Base-by-base conservation (phyloP, 1,140 invertebrate genomes). In the Musca vetustissima region DNA sequence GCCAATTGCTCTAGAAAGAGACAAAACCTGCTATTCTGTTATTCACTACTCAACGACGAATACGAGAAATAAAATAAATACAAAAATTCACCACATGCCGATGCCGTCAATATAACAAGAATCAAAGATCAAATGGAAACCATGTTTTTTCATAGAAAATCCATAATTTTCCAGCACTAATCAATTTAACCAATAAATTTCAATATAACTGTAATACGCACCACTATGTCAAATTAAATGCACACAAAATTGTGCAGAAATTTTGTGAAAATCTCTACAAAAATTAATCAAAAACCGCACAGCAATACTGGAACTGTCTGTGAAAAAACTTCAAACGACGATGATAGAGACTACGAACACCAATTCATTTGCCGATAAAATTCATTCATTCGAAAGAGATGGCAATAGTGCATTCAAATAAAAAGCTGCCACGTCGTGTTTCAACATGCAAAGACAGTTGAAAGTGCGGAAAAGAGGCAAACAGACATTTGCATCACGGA, bases 271-370 rank as follows among this genome's bases (percentile, higher is more conserved):
- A 78, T 73, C 78, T 70, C 73, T 75, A 78, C 76, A 76, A 79
- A 80, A 80, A 78, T 78, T 80, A 73, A 61, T 59, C 47, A 69
- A 80, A 80, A 80, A 80, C 77, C 78, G 80, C 76, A 80, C 78
- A 80, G 78, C 76, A 77, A 78, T 55, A 36, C 57, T 69, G n/a
- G 64, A 57, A 66, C 61, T 64, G 50, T 53, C 50, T 66, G 19
- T 24, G 22, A 15, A 55, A 69, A 52, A 57, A 66, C 53, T 17
- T 66, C 17, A 64, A 69, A 64, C 57, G 32, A 57, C 24, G 28
- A 69, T 57, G 64, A 43, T 13, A 32, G 52, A 21, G 36, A 9
- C 36, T 43, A 43, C 15, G 57, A 32, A 49, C 28, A 50, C 1
- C 1, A 59, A 17, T 68, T 21, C 19, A 59, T 43, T 43, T 13